Evolutionary conservation across 2,888 invertebrate species (phyloP), one percentile per base, ranked within the genome.

Genomic region (Lathronympha strigana): DNA sequence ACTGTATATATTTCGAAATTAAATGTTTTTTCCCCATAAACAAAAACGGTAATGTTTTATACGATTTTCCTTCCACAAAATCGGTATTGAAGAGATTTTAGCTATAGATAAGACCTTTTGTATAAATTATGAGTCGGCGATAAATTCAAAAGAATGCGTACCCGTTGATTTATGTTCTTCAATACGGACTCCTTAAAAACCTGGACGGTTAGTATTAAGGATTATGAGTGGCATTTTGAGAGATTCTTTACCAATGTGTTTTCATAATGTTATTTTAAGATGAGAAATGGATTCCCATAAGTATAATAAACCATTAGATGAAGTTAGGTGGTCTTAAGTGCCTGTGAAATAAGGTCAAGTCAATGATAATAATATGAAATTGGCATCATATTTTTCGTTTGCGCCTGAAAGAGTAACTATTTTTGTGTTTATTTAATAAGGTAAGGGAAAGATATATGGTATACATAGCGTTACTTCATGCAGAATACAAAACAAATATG

Each of bases 151-250:
- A 23, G 54, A 54, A 55, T 55, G 15, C 23, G 40, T 17, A 21
- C 36, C 40, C 19, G 31, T 49, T 63, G 63, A 63, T 63, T 63
- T 63, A 63, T 55, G 45, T 15, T 31, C 49, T 40, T 15, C 36
- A 13, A 40, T 17, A 40, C 51, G 21, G 33, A 13, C 33, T 33
- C 21, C 51, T 53, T n/a, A 33, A 51, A 36, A 53, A 53, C n/a
- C n/a, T 53, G 53, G 53, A 21, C 23, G 36, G 36, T n/a, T 13
- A 5, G 17, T 19, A 13, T 19, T 33, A 31, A 11, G 15, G 15
- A 31, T 19, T 19, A 21, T 53, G 21, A 21, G 21, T 9, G 36
- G 36, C 53, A 3, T 19, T 33, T 36, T 53, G 8, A 53, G 33
- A 21, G 33, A 8, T 23, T 13, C n/a, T 33, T n/a, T 3, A 4